Conservation (phyloP, 1,140 invertebrate genomes). For the Limonius californicus region DNA sequence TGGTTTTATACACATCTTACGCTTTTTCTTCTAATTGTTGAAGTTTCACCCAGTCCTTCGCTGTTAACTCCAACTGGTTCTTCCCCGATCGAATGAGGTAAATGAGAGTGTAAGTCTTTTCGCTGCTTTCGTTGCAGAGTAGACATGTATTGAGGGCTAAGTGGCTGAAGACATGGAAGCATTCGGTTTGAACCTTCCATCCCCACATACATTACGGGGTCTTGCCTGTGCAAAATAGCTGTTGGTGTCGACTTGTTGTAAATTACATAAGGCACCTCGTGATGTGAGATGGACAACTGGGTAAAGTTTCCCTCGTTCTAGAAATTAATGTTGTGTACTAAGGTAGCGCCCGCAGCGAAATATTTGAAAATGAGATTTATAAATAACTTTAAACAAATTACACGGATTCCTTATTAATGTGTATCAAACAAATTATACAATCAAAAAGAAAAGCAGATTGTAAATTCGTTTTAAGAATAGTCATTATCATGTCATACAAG, state of each 20-base stretch:
- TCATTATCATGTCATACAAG: too few relatives aligned
- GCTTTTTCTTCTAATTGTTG: too few relatives aligned
- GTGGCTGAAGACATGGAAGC: conserved; percentile 36
- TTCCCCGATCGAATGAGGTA: conserved; percentile 38
- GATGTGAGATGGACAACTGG: conserved; percentile 49
- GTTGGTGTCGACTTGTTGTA: conserved; percentile 43
- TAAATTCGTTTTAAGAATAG: too few relatives aligned
- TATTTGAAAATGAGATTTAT: neutral
- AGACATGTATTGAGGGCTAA: conserved; percentile 41
- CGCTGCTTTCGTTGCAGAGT: conserved; percentile 43
- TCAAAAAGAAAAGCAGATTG: too few relatives aligned
- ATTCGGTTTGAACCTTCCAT: conserved; percentile 46
- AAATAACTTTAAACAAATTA: too few relatives aligned
- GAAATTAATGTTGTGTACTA: too few relatives aligned
- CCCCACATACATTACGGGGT: conserved; percentile 51
- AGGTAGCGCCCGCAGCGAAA: neutral
- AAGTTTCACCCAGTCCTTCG: too few relatives aligned
- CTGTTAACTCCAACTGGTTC: conserved; percentile 21
- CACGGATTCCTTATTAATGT: too few relatives aligned
- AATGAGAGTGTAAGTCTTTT: conserved; percentile 41
- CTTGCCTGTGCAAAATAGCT: conserved; percentile 41
- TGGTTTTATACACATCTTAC: too few relatives aligned
- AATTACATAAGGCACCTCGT: conserved; percentile 46
- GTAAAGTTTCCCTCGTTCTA: conserved; percentile 53
- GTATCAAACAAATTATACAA: too few relatives aligned